phyloP scores from a whole-genome alignment of 2,888 invertebrate species.

The Nasonovia ribisnigri region DNA sequence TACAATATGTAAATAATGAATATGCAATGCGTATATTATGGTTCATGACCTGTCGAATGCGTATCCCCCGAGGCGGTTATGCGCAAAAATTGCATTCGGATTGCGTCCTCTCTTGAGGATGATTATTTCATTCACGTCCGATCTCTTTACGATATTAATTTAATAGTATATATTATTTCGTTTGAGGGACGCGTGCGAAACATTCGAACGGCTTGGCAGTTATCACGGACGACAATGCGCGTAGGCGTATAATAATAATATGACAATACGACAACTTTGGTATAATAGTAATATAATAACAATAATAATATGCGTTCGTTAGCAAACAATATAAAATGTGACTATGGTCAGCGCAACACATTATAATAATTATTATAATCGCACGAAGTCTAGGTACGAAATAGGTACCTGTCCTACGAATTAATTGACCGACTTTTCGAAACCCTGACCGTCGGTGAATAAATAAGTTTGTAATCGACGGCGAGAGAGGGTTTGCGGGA shows the following conservation, averaged over 20 bases:
- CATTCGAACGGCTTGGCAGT: neutral
- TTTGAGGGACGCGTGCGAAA: neutral
- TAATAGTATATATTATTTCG: neutral
- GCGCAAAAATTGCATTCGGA: neutral
- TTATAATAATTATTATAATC: neutral
- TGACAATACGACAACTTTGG: neutral
- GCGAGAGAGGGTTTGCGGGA: neutral
- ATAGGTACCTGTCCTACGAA: neutral
- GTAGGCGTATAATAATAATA: neutral
- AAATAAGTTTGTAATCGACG: neutral
- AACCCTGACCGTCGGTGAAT: neutral
- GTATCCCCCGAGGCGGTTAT: neutral
- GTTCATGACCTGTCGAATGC: neutral
- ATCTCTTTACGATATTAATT: neutral
- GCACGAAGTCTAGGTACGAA: neutral
- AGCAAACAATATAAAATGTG: neutral
- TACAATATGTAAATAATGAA: neutral
- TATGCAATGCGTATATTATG: neutral
- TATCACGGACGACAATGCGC: neutral
- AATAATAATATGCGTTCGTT: neutral
- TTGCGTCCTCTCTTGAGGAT: neutral
- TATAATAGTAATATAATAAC: neutral
- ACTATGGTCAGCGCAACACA: neutral
- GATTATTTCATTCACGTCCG: neutral
- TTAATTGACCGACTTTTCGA: neutral